A percentile compares a stretch with the other conserved stretches of the same genome.
phyloP scores from a whole-genome alignment of 1,140 invertebrate species.

The Orchestia grillus region DNA sequence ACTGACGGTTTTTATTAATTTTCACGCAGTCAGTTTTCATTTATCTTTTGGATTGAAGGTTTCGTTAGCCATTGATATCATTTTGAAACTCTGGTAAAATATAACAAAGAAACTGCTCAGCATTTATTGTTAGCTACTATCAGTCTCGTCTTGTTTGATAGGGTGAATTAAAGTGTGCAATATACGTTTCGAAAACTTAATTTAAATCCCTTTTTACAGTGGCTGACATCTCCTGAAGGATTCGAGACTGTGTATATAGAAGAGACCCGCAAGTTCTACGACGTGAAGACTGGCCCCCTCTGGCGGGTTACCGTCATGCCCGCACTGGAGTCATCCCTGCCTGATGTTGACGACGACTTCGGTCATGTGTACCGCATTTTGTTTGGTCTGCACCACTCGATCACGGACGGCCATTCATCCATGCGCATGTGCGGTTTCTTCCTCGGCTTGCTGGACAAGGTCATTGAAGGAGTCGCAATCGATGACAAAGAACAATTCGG shows the following conservation, averaged over 20 bases:
- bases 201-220: neutral
- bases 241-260: slow-evolving; percentile 2
- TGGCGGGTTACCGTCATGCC: slow-evolving; percentile 29
- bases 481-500: slow-evolving; percentile 10
- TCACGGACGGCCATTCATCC: slow-evolving; percentile 47
- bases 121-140: too few relatives aligned
- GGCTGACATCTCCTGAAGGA: neutral
- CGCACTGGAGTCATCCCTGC: neutral
- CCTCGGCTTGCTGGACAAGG: neutral
- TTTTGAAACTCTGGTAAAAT: too few relatives aligned
- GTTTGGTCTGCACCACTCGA: slow-evolving; percentile 28
- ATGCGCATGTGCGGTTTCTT: slow-evolving; percentile 2
- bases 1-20: too few relatives aligned
- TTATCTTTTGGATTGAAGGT: too few relatives aligned
- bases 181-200: neutral
- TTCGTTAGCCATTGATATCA: too few relatives aligned
- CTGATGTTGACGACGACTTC: neutral
- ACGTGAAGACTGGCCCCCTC: neutral
- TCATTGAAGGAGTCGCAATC: neutral
- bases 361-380: neutral
- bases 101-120: too few relatives aligned
- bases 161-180: too few relatives aligned
- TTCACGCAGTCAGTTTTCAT: too few relatives aligned
- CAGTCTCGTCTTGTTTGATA: too few relatives aligned
- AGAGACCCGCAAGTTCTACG: slow-evolving; percentile 11